These are phyloP conservation scores for Xanthia icteritia DNA, from an alignment of 2,888 invertebrate genomes.

Conservation along the genomic window DNA sequence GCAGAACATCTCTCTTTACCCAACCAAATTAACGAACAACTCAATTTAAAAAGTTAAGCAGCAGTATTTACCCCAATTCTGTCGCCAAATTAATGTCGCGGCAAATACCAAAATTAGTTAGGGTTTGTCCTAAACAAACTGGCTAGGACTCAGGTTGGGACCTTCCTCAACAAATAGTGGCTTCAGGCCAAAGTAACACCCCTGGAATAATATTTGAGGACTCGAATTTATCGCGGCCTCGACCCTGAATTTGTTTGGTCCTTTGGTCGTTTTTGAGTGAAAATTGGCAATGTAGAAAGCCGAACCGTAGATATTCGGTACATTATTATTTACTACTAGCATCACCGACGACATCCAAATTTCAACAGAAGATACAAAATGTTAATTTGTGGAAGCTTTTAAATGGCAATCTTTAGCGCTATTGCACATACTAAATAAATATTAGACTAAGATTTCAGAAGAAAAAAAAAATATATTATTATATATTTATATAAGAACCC, in stretches of 20 bases:
- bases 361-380: background rate
- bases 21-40: constrained; percentile 45
- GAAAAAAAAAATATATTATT: no score
- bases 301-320: background rate
- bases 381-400: no score
- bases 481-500: background rate
- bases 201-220: constrained; percentile 59
- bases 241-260: background rate
- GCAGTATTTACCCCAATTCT: constrained; percentile 34
- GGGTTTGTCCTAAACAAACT: constrained; percentile 65
- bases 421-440: no score
- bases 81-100: constrained; percentile 53
- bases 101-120: constrained; percentile 63
- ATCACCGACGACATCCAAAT: background rate
- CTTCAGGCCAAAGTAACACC: constrained; percentile 35
- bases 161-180: constrained; percentile 54
- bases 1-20: constrained; percentile 12
- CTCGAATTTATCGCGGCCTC: constrained; percentile 45
- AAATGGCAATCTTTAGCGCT: no score
- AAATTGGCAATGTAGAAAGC: background rate
- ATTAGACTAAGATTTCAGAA: no score
- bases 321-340: background rate
- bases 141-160: constrained; percentile 47
- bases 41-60: constrained; percentile 53
- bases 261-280: constrained; percentile 8